A percentile compares a stretch with the other conserved stretches of the same genome.
These are phyloP conservation scores for Gnathonemus longibarbis DNA, from an alignment of 2,113 vertebrate genomes.

Conservation along the genomic window DNA sequence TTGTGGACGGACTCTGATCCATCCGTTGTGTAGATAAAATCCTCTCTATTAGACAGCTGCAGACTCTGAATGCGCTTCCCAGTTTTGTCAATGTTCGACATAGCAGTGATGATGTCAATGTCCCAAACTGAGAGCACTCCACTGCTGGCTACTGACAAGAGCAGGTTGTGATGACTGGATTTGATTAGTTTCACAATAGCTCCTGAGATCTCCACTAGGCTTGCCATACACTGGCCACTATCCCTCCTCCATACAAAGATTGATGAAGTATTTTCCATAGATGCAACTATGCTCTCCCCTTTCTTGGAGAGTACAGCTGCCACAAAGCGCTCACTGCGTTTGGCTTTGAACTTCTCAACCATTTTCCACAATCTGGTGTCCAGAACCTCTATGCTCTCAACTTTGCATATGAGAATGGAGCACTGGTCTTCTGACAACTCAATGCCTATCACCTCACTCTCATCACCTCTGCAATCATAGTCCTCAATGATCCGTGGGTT, in stretches of 20 bases:
- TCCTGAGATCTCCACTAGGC: conserved; percentile 93
- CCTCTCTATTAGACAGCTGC: conserved; percentile 82
- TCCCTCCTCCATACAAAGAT: conserved; percentile 98
- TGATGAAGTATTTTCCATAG: conserved; percentile 96
- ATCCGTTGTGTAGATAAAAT: conserved; percentile 89
- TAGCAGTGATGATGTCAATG: conserved; percentile 95
- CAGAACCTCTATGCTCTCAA: conserved; percentile 86
- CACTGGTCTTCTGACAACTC: conserved; percentile 95
- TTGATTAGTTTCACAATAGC: conserved; percentile 93
- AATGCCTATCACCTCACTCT: conserved; percentile 85
- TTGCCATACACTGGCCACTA: conserved; percentile 96
- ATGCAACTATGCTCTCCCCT: conserved; percentile 92
- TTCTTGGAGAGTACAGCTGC: conserved; percentile 92
- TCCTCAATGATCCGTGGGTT: conserved; percentile 90
- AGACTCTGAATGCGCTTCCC: conserved; percentile 86
- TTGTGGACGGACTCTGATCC: conserved; percentile 92
- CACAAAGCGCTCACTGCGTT: conserved; percentile 85
- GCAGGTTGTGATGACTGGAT: conserved; percentile 89
- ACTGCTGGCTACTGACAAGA: conserved; percentile 89
- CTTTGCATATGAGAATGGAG: conserved; percentile 92
- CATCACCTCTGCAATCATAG: conserved; percentile 89
- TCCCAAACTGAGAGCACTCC: conserved; percentile 96
- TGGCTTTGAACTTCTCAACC: conserved; percentile 93
- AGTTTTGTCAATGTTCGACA: conserved; percentile 99
- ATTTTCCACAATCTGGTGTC: conserved; percentile 92